These are phyloP conservation scores for Tolypeutes matacus DNA, from an alignment of 2,797 vertebrate genomes.

Conservation along the genomic window DNA sequence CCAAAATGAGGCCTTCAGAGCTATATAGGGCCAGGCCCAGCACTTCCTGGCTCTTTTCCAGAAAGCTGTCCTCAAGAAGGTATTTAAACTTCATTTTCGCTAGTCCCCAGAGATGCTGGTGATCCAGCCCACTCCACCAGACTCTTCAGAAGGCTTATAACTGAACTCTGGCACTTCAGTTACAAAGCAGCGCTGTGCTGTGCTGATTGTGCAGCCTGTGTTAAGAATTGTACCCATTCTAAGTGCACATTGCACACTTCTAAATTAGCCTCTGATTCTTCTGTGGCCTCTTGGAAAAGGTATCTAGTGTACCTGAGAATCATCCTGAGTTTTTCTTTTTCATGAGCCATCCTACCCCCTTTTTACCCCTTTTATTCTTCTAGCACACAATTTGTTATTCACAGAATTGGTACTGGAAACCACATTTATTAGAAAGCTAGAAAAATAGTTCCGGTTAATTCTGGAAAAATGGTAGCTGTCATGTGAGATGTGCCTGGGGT, in stretches of 20 bases:
- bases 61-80: not conserved
- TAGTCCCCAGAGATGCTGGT: not conserved
- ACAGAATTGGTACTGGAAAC: not conserved
- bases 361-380: not conserved
- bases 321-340: not conserved
- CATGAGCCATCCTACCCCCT: not conserved
- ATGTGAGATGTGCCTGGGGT: not conserved
- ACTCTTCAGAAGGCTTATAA: not conserved
- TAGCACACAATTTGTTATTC: not conserved
- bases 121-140: not conserved
- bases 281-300: not conserved
- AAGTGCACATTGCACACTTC: not conserved
- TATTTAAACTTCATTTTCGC: slow-evolving; percentile 24
- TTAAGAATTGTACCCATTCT: not conserved
- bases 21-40: accelerated
- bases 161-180: slow-evolving; percentile 2
- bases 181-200: too few species aligned
- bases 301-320: not conserved
- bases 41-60: not conserved
- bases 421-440: not conserved
- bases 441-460: not conserved
- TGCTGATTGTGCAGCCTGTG: not conserved
- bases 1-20: not conserved
- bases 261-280: slow-evolving; percentile 11
- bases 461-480: not conserved